Evolutionary conservation across 2,888 invertebrate species (phyloP).

Genomic region (Clepsis dumicolana): DNA sequence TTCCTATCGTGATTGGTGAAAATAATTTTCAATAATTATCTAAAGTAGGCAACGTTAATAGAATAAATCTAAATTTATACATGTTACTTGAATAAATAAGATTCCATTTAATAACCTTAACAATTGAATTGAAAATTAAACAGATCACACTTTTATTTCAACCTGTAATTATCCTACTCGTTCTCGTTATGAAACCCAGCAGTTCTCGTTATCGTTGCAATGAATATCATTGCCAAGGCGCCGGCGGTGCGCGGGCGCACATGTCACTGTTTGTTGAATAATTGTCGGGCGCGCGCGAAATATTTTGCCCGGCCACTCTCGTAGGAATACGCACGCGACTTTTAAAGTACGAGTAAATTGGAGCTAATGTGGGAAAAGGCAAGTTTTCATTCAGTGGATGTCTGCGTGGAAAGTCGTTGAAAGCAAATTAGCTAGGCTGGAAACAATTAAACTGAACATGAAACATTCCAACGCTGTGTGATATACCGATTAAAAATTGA

Average conservation of each 20-base stretch:
- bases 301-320: constrained; percentile 47
- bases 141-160: no score
- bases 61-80: no score
- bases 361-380: no score
- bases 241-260: constrained; percentile 45
- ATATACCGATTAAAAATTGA: no score
- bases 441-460: no score
- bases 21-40: not conserved
- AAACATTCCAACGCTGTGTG: no score
- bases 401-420: no score
- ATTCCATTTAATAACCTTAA: no score
- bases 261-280: constrained; percentile 48
- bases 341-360: not conserved
- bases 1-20: not conserved
- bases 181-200: constrained; percentile 8
- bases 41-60: not conserved
- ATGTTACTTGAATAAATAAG: no score
- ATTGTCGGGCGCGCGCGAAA: constrained; percentile 58
- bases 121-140: no score
- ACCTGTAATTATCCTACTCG: not conserved
- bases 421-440: no score
- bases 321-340: constrained; percentile 26
- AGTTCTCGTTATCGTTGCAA: constrained; percentile 52
- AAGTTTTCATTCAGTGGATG: no score
- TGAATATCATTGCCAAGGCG: constrained; percentile 79